These are phyloP conservation scores for Argopecten irradians DNA, from an alignment of 1,140 invertebrate genomes.

Conservation along the genomic window DNA sequence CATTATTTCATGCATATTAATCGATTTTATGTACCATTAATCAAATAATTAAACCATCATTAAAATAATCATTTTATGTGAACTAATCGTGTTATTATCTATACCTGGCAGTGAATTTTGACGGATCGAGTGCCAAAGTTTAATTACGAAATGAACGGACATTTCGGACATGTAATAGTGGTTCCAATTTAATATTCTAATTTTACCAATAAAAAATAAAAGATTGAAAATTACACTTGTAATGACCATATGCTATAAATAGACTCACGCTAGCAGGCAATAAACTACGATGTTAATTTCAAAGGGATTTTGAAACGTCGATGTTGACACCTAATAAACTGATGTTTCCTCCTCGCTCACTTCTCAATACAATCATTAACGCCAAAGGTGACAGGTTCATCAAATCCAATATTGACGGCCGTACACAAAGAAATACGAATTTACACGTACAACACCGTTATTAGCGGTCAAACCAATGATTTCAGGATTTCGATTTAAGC, in stretches of 20 bases:
- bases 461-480: not conserved
- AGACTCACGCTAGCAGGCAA: not conserved
- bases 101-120: too few species aligned
- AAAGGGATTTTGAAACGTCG: not conserved
- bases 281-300: constrained; percentile 3
- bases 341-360: not conserved
- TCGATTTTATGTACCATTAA: too few species aligned
- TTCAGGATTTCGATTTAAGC: not conserved
- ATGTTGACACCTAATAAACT: not conserved
- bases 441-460: not conserved
- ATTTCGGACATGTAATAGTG: too few species aligned
- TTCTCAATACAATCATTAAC: not conserved
- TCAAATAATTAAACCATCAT: too few species aligned
- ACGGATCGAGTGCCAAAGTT: too few species aligned
- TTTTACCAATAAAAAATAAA: not conserved
- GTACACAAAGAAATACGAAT: not conserved
- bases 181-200: too few species aligned
- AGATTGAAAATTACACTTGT: not conserved
- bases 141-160: too few species aligned
- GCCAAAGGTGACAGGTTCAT: not conserved
- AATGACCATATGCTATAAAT: not conserved
- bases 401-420: not conserved
- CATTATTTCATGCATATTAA: too few species aligned
- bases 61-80: too few species aligned
- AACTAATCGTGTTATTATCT: too few species aligned